These are phyloP conservation scores for Poecilia wingei DNA, from an alignment of 2,797 vertebrate species.

Conservation along the genomic window DNA sequence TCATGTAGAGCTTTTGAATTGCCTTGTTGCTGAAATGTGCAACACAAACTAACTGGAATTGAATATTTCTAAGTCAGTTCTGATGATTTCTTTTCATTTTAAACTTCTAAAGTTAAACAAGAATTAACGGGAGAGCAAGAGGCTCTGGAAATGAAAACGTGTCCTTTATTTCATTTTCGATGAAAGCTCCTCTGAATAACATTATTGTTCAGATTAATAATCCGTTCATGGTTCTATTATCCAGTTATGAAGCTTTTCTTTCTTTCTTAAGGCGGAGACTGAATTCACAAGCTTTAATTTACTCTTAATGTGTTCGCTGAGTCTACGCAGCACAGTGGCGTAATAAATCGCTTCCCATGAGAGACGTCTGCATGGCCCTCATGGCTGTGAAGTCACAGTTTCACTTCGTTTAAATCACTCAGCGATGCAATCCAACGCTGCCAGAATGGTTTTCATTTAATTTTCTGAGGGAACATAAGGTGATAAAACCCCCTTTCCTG, in stretches of 20 bases:
- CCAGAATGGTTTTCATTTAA: not conserved
- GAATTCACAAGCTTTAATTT: constrained; percentile 9
- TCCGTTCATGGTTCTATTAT: not conserved
- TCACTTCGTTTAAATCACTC: constrained; percentile 5
- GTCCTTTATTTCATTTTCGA: not conserved
- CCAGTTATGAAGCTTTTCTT: not conserved
- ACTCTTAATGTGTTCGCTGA: constrained; percentile 4
- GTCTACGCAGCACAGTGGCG: not conserved
- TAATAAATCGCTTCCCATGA: constrained; percentile 4
- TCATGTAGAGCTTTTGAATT: too few species aligned
- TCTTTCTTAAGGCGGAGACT: not conserved
- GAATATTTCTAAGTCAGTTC: not conserved
- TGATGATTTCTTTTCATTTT: not conserved
- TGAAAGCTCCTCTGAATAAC: not conserved
- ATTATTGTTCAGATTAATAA: not conserved
- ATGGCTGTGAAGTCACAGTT: not conserved
- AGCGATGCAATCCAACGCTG: not conserved
- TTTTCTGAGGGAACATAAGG: not conserved
- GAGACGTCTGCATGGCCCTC: not conserved
- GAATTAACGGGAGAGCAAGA: not conserved
- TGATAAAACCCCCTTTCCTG: not conserved
- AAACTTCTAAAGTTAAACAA: not conserved
- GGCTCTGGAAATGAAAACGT: not conserved
- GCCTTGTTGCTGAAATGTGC: too few species aligned
- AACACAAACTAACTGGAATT: too few species aligned